Base-by-base conservation (phyloP, 2,113 vertebrate species). In the Cathartes aura region DNA sequence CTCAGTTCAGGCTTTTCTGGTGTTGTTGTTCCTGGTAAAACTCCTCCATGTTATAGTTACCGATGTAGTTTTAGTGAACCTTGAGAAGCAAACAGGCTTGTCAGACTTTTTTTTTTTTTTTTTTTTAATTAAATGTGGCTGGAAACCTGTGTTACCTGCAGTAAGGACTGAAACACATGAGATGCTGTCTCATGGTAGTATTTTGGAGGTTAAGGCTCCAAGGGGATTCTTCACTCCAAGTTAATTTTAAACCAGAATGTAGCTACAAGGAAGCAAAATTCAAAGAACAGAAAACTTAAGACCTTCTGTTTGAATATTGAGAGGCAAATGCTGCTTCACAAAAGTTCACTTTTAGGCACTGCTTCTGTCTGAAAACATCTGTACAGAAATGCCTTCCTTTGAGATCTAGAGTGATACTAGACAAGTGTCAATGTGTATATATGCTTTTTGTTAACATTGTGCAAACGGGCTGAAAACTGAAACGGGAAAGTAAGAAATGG, bases 381-480 rank as follows among this genome's bases (percentile, higher is more conserved):
- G 40, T 52, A 53, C 48, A 55, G 45, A 71, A 67, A 52, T 45
- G 14, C 22, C 45, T 48, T 34, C 11, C 60, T 78, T 82, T 27
- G 42, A 64, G 45, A 36, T 21, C 12, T 55, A 26, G 81, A 45
- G 8, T 64, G n/a, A 20, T 38, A 17, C 5, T 29, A 30, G 43
- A 19, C 5, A 72, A 52, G 19, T 0, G 1, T 67, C 42, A 16
- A 3, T n/a, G 29, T 43, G 21, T 36, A 5, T 24, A 8, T 2
- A 1, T 50, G 3, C 1, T 36, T 70, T 80, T 76, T 76, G 21
- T 78, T 78, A 82, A 30, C 2, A 1, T 26, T 71, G 26, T 70
- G 24, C 11, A 42, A 75, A 68, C 40, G 21, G 23, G 20, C 68
- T 79, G 47, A 60, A 78, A 93, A 52, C 20, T 43, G 34, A 74